Percentiles rank a stretch among this genome's conserved stretches.
phyloP scores from a whole-genome alignment of 2,113 vertebrate species.

The Prinia subflava region DNA sequence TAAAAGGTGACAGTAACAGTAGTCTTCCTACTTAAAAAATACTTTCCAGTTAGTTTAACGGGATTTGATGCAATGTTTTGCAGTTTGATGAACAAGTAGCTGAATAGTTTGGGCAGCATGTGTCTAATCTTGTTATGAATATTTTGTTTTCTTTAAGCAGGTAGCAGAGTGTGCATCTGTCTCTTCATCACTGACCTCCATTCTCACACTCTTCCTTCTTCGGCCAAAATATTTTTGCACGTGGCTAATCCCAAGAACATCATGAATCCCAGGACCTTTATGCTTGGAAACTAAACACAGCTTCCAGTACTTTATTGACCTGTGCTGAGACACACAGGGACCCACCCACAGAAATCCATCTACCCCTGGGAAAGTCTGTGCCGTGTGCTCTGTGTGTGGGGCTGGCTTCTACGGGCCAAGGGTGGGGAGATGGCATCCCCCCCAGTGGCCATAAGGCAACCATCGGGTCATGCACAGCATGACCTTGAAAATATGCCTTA shows the following conservation, averaged over 20 bases:
- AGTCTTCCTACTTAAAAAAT: not conserved
- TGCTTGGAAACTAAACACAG: not conserved
- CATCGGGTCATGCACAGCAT: accelerated
- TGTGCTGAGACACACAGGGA: not conserved
- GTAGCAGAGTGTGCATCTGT: not conserved
- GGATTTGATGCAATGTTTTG: not conserved
- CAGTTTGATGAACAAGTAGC: not conserved
- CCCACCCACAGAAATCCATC: not conserved
- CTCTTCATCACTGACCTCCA: not conserved
- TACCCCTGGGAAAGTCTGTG: not conserved
- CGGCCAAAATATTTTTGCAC: not conserved
- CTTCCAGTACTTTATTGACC: not conserved
- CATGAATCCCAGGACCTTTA: not conserved
- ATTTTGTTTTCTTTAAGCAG: not conserved
- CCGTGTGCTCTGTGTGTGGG: accelerated
- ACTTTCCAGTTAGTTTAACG: not conserved
- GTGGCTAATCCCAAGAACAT: not conserved
- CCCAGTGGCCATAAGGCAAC: not conserved
- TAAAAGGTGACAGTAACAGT: not conserved
- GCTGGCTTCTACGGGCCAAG: not conserved
- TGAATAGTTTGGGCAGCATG: not conserved
- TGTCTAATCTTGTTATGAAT: not conserved
- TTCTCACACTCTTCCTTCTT: not conserved
- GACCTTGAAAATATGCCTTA: not conserved
- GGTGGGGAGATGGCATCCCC: not conserved